Conservation (phyloP, 2,888 invertebrate species). For the Erannis defoliaria region DNA sequence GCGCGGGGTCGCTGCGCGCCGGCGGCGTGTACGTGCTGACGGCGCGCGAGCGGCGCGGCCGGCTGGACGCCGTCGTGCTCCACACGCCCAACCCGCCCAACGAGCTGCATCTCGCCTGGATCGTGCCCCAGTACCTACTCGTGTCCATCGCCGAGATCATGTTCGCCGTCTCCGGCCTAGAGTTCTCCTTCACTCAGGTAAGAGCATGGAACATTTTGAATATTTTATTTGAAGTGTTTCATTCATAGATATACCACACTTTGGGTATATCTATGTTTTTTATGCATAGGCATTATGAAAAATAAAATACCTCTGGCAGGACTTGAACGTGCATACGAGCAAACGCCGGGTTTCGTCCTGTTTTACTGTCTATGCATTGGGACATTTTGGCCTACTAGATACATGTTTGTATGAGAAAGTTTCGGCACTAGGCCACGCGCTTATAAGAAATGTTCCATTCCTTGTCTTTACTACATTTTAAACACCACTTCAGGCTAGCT, state of each 20-base stretch:
- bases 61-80: constrained; percentile 84
- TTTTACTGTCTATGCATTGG: too few relatives aligned
- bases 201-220: not conserved
- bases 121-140: constrained; percentile 92
- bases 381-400: too few relatives aligned
- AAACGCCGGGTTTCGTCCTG: too few relatives aligned
- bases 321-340: too few relatives aligned
- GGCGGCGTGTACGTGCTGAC: constrained; percentile 87
- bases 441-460: too few relatives aligned
- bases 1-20: constrained; percentile 67
- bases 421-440: too few relatives aligned
- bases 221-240: not conserved
- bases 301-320: too few relatives aligned
- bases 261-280: too few relatives aligned
- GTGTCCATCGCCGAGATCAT: constrained; percentile 94
- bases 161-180: constrained; percentile 93
- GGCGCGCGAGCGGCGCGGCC: constrained; percentile 81
- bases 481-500: too few relatives aligned
- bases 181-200: constrained; percentile 93
- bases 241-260: not conserved
- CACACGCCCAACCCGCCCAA: constrained; percentile 89
- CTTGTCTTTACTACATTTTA: too few relatives aligned
- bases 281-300: too few relatives aligned
- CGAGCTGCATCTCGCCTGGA: constrained; percentile 89
- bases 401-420: too few relatives aligned